These are phyloP conservation scores for Beaufortia kweichowensis DNA, from an alignment of 2,113 vertebrate genomes.

Conservation along the genomic window DNA sequence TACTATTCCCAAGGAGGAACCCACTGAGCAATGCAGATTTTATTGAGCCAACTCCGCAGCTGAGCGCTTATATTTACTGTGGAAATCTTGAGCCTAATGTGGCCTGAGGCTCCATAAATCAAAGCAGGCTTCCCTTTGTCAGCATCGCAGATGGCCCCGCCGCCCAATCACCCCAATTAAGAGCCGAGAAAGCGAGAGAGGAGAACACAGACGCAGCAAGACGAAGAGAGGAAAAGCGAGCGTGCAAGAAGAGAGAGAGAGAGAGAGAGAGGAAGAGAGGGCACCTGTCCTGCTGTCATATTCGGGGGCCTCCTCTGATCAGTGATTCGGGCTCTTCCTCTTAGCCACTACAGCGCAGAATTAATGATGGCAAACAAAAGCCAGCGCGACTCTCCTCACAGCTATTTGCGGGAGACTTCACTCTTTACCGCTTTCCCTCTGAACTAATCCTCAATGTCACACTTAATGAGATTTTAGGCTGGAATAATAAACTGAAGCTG, in stretches of 20 bases:
- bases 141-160: constrained; percentile 70
- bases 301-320: constrained; percentile 47
- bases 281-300: constrained; percentile 52
- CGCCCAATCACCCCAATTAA: constrained; percentile 58
- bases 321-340: constrained; percentile 48
- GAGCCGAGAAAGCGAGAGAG: constrained; percentile 47
- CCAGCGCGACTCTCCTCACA: constrained; percentile 37
- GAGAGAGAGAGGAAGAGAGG: constrained; percentile 28
- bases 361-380: constrained; percentile 60
- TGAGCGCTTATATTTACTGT: constrained; percentile 51
- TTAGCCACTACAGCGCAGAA: constrained; percentile 48
- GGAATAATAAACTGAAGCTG: constrained; percentile 56
- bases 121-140: constrained; percentile 72
- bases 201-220: constrained; percentile 45
- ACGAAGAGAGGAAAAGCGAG: constrained; percentile 25
- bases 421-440: constrained; percentile 47
- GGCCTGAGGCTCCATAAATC: constrained; percentile 74
- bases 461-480: constrained; percentile 59
- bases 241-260: constrained; percentile 8
- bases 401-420: constrained; percentile 51
- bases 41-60: constrained; percentile 34
- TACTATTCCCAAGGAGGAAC: constrained; percentile 17
- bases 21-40: constrained; percentile 46
- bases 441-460: constrained; percentile 61
- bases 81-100: constrained; percentile 66